Conservation (phyloP, 2,888 invertebrate species). For the Elmis aenea region DNA sequence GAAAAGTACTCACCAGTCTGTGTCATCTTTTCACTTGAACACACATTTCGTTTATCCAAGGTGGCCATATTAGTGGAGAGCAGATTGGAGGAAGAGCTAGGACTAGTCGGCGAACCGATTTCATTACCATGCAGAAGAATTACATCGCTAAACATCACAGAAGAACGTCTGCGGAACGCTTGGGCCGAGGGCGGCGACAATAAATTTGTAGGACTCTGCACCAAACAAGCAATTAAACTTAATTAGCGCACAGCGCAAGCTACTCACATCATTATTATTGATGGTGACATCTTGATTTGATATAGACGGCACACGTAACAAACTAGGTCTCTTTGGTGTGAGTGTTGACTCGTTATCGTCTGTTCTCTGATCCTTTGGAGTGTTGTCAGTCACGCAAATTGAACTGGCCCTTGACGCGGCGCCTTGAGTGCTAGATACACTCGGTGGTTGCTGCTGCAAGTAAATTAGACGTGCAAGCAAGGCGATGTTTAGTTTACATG, state of each 20-base stretch:
- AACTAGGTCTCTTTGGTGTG: constrained; percentile 50
- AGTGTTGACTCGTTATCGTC: constrained; percentile 28
- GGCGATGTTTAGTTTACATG: too few relatives aligned
- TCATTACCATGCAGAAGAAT: constrained; percentile 65
- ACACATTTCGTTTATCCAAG: constrained; percentile 57
- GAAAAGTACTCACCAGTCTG: constrained; percentile 63
- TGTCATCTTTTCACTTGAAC: constrained; percentile 85
- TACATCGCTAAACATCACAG: constrained; percentile 86
- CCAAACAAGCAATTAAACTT: constrained; percentile 5
- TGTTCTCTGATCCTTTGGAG: constrained; percentile 22
- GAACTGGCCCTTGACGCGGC: constrained; percentile 39
- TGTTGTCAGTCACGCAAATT: constrained; percentile 36
- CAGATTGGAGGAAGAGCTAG: constrained; percentile 36
- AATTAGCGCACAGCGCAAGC: not conserved
- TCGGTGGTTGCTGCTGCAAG: constrained; percentile 28
- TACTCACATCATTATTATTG: constrained; percentile 42
- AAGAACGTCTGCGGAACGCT: constrained; percentile 68
- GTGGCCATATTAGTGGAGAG: constrained; percentile 31
- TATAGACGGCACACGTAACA: constrained; percentile 57
- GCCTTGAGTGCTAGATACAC: constrained; percentile 36
- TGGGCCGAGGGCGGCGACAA: constrained; percentile 70
- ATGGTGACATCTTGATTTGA: constrained; percentile 54
- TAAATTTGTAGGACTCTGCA: constrained; percentile 62
- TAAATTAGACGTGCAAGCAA: constrained; percentile 5
- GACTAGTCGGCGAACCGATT: constrained; percentile 30